These are phyloP conservation scores for Goniozus legneri DNA, from an alignment of 1,140 invertebrate species.

Conservation along the genomic window DNA sequence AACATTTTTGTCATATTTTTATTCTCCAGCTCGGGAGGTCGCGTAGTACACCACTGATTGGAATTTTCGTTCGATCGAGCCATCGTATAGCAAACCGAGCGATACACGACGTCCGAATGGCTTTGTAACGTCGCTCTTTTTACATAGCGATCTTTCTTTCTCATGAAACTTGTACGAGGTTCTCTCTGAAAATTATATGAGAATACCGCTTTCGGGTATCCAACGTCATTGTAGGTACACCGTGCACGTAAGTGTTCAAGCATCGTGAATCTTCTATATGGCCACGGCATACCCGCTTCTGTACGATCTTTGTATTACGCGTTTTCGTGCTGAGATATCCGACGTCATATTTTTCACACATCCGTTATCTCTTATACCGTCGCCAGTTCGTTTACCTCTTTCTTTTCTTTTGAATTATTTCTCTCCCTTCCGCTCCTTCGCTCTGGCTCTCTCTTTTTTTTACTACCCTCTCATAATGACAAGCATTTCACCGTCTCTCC, in stretches of 20 bases:
- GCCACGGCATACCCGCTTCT: neutral
- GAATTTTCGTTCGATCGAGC: too few relatives aligned
- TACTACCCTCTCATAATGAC: too few relatives aligned
- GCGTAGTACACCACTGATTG: too few relatives aligned
- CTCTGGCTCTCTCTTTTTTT: neutral
- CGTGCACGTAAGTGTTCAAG: neutral
- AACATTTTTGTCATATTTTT: too few relatives aligned
- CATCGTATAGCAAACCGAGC: too few relatives aligned
- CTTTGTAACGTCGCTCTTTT: too few relatives aligned
- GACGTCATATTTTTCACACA: neutral
- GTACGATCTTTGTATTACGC: neutral
- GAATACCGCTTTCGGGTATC: neutral
- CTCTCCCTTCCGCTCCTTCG: too few relatives aligned
- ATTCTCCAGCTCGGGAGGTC: too few relatives aligned
- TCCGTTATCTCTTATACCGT: neutral
- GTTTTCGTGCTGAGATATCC: neutral
- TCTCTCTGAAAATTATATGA: neutral
- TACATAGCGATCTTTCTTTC: too few relatives aligned
- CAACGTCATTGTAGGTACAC: neutral
- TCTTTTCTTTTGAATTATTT: neutral
- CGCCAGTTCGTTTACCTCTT: neutral
- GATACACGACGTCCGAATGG: too few relatives aligned
- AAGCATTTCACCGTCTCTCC: too few relatives aligned
- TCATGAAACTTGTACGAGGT: neutral
- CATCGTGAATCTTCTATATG: neutral